Conservation (phyloP, 1,140 invertebrate species). For the Trichonephila inaurata region DNA sequence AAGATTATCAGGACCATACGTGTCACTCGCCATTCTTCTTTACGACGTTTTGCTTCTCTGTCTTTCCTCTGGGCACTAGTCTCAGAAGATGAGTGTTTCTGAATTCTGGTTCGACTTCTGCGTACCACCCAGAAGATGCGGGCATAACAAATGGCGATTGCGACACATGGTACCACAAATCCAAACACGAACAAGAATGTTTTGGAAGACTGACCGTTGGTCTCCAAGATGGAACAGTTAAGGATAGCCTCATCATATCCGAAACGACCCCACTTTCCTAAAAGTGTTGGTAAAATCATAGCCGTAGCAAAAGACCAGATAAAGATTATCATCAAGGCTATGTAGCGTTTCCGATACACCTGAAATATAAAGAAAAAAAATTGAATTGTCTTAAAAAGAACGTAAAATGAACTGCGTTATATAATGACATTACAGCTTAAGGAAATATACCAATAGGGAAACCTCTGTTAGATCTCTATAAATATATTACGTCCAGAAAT, state of each 20-base stretch:
- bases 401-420: too few species aligned
- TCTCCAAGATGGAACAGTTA: constrained; percentile 82
- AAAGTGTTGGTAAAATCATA: constrained; percentile 87
- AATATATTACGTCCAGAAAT: too few species aligned
- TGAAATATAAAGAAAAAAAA: background rate
- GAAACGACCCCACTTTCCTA: constrained; percentile 90
- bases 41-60: constrained; percentile 62
- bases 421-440: too few species aligned
- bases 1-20: constrained; percentile 93
- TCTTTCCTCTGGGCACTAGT: constrained; percentile 58
- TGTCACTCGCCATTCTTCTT: constrained; percentile 84
- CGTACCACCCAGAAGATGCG: constrained; percentile 91
- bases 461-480: too few species aligned
- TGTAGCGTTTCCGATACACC: constrained; percentile 76
- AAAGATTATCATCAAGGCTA: constrained; percentile 80
- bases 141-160: constrained; percentile 90
- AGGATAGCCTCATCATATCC: constrained; percentile 84
- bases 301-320: constrained; percentile 87
- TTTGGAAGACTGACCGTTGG: constrained; percentile 88
- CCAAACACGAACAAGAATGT: constrained; percentile 91
- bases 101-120: constrained; percentile 80
- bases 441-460: too few species aligned
- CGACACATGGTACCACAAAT: constrained; percentile 89
- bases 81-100: constrained; percentile 48
- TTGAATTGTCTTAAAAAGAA: background rate